phyloP scores from a whole-genome alignment of 2,797 vertebrate genomes.

The Clangula hyemalis region DNA sequence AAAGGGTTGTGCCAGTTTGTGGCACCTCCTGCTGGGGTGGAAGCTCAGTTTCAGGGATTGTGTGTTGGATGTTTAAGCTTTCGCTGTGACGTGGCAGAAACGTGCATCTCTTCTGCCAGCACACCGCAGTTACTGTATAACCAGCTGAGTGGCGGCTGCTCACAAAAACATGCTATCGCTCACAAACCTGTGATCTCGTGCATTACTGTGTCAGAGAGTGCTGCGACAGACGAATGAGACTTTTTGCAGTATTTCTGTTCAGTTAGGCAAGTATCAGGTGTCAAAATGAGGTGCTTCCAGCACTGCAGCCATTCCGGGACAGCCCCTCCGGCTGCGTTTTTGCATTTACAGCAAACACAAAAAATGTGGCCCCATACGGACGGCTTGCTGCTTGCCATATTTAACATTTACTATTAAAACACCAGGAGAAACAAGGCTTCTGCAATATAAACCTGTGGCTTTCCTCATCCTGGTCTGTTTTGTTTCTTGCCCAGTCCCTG shows the following conservation, averaged over 20 bases:
- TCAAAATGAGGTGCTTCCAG: not conserved
- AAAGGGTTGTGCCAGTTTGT: not conserved
- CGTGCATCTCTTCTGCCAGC: not conserved
- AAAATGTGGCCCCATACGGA: not conserved
- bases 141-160: not conserved
- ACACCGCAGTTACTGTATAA: not conserved
- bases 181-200: not conserved
- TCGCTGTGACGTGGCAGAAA: rapidly evolving
- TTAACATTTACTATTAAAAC: not conserved
- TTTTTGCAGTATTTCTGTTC: not conserved
- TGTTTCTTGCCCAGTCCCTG: not conserved
- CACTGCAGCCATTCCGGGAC: not conserved
- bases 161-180: not conserved
- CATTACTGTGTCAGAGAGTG: not conserved
- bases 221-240: not conserved
- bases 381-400: not conserved
- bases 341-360: not conserved
- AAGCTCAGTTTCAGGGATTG: not conserved
- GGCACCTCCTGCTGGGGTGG: not conserved
- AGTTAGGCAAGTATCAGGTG: not conserved
- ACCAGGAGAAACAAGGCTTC: not conserved
- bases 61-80: not conserved
- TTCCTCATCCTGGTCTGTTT: not conserved
- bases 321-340: rapidly evolving
- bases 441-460: not conserved